These are phyloP conservation scores for Paracentrotus lividus DNA, from an alignment of 53 echinoderm and acorn worm genomes.

Conservation along the genomic window DNA sequence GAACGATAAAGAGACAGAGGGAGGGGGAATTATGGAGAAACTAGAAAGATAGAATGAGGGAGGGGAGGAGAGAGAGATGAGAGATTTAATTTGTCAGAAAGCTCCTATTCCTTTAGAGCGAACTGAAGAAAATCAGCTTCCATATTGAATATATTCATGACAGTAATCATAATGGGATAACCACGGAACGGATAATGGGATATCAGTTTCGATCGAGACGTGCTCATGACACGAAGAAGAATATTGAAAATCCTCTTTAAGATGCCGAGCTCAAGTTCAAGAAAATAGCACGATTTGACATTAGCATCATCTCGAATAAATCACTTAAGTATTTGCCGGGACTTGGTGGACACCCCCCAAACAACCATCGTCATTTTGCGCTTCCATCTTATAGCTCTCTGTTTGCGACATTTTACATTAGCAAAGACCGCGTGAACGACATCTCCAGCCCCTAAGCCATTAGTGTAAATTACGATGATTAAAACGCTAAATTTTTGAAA, in stretches of 20 bases:
- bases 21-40: not conserved
- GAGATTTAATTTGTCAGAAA: slow-evolving; percentile 55
- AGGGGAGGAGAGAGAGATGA: not conserved
- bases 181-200: slow-evolving; percentile 43
- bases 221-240: slow-evolving; percentile 37
- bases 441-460: slow-evolving; percentile 51
- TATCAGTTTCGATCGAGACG: slow-evolving; percentile 24
- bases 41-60: not conserved
- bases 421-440: not conserved
- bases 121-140: slow-evolving; percentile 37
- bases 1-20: too few relatives aligned
- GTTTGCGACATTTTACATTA: slow-evolving; percentile 40
- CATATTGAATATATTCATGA: slow-evolving; percentile 52
- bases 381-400: not conserved
- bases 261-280: slow-evolving; percentile 42
- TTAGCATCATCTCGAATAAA: slow-evolving; percentile 37
- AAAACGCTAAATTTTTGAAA: slow-evolving; percentile 63
- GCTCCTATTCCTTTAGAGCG: not conserved
- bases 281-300: slow-evolving; percentile 49
- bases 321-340: slow-evolving; percentile 43
- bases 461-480: slow-evolving; percentile 71
- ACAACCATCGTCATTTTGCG: slow-evolving; percentile 21
- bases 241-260: slow-evolving; percentile 19
- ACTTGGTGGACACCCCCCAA: slow-evolving; percentile 35
- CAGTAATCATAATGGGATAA: slow-evolving; percentile 52